A percentile compares a stretch with the other conserved stretches of the same genome.
These are phyloP conservation scores for Melanchra persicariae DNA, from an alignment of 2,888 invertebrate species.

Conservation along the genomic window DNA sequence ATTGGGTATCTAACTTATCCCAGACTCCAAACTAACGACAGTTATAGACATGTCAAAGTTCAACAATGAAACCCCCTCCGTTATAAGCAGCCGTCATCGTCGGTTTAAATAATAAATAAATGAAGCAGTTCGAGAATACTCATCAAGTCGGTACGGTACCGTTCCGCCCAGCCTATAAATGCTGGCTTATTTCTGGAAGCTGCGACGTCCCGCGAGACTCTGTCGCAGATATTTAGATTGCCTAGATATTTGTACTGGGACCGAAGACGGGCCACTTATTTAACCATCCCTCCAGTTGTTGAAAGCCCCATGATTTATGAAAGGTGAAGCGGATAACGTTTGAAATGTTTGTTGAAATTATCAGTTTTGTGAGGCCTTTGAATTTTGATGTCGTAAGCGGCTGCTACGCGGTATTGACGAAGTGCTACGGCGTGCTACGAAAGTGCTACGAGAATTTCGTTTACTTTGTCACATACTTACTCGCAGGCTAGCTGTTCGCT, in stretches of 20 bases:
- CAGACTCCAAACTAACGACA: background rate
- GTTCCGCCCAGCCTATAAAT: constrained; percentile 39
- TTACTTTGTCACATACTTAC: constrained; percentile 5
- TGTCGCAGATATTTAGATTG: constrained; percentile 52
- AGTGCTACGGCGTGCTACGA: constrained; percentile 52
- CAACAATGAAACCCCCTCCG: background rate
- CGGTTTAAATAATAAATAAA: constrained; percentile 34
- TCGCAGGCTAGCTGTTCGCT: background rate
- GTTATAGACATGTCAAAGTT: background rate
- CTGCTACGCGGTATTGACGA: constrained; percentile 34
- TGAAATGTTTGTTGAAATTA: constrained; percentile 26
- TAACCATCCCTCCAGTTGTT: background rate
- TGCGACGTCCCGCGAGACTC: constrained; percentile 21
- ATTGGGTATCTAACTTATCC: too few relatives aligned
- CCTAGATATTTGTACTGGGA: constrained; percentile 35
- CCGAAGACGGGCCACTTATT: constrained; percentile 15
- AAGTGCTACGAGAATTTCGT: constrained; percentile 41
- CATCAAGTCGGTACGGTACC: constrained; percentile 27
- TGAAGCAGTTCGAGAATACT: constrained; percentile 17
- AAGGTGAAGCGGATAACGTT: background rate
- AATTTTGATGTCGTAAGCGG: constrained; percentile 9
- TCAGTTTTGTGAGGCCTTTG: background rate
- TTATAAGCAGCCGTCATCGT: background rate
- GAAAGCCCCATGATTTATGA: background rate
- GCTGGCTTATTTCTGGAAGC: constrained; percentile 39